These are phyloP conservation scores for Lichenostomus cassidix DNA, from an alignment of 2,113 vertebrate genomes.

Conservation along the genomic window DNA sequence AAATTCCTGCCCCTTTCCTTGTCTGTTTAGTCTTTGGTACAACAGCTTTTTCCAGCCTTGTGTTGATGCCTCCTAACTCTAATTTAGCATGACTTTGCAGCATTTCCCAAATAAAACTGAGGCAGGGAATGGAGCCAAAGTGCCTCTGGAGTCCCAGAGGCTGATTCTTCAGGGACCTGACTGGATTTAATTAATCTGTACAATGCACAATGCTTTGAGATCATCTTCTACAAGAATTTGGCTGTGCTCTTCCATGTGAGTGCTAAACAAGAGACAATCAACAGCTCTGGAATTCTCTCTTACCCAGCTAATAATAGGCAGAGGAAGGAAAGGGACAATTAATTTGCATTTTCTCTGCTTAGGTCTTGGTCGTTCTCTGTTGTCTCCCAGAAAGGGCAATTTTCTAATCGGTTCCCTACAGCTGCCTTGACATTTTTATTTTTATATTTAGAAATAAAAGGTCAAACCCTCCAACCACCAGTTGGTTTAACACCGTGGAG, in stretches of 20 bases:
- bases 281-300: neutral
- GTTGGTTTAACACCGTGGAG: neutral
- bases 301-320: neutral
- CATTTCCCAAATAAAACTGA: neutral
- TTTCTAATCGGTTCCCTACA: neutral
- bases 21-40: neutral
- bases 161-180: neutral
- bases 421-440: neutral
- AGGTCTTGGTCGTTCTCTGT: neutral
- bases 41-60: neutral
- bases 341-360: neutral
- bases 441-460: constrained; percentile 9
- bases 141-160: neutral
- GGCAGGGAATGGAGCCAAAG: neutral
- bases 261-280: neutral
- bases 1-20: neutral
- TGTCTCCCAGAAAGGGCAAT: neutral
- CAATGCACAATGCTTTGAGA: neutral
- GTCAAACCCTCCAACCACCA: neutral
- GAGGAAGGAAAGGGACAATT: neutral
- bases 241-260: neutral
- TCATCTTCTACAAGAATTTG: neutral
- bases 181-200: neutral
- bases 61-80: neutral
- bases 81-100: neutral